Evolutionary conservation across 2,113 vertebrate genomes (phyloP).

Genomic region (Heterochromis multidens): DNA sequence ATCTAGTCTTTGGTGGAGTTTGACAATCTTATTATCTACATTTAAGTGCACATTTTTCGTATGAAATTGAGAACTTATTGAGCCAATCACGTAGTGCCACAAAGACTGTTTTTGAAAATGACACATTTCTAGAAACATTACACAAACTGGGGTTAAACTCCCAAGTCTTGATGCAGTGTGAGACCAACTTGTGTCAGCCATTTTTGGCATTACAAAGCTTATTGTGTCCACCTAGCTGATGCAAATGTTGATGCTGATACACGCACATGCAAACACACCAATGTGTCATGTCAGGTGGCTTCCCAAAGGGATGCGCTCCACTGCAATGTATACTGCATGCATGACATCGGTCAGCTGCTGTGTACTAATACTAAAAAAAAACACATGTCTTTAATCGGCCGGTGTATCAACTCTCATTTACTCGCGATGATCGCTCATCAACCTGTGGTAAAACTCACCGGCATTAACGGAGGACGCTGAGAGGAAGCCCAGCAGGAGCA

Average conservation of each 20-base stretch:
- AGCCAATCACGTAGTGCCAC: background rate
- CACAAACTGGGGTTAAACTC: background rate
- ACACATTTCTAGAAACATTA: background rate
- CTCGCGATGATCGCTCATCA: background rate
- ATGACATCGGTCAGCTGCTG: background rate
- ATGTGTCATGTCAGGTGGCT: background rate
- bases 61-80: background rate
- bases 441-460: constrained; percentile 70
- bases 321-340: background rate
- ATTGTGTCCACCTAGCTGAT: background rate
- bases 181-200: constrained; percentile 9
- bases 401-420: background rate
- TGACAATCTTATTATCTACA: background rate
- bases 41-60: too few species aligned
- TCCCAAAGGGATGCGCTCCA: background rate
- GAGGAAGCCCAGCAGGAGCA: constrained; percentile 70
- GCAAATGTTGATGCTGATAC: background rate
- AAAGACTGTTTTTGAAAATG: background rate
- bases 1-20: background rate
- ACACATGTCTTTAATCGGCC: background rate
- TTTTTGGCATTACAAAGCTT: constrained; percentile 2
- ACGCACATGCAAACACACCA: background rate
- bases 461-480: constrained; percentile 66
- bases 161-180: background rate
- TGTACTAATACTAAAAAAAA: background rate